Evolutionary conservation across 2,113 vertebrate genomes (phyloP), one percentile per base, ranked within the genome.

Genomic region (Pluvianellus socialis): DNA sequence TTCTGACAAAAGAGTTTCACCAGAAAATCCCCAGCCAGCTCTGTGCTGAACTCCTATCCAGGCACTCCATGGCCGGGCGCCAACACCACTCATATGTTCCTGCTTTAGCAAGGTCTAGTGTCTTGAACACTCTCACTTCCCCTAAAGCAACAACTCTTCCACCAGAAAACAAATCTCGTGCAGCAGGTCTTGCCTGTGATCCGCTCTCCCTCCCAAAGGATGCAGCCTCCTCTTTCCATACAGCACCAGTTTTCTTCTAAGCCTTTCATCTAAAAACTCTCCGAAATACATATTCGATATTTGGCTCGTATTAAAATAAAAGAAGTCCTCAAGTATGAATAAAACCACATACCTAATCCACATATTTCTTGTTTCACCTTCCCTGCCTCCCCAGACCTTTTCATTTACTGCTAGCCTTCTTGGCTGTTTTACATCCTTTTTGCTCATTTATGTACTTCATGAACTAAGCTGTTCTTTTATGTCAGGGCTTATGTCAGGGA

Each of bases 401-500:
- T 63, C 63, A 33, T 83, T 93, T 90, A 74, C 67, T 79, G 18
- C 15, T 61, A 44, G 20, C 10, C 14, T 63, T 49, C 74, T 92
- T 85, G 86, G 74, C 74, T 87, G 40, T 40, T 81, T 81, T 72
- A 75, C 49, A 61, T 67, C 56, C 49, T 75, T 93, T 83, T 73
- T 90, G 72, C 38, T 90, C 47, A n/a, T 84, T 87, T 91, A 67
- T 50, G 44, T 61, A 68, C 53, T 66, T 88, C 35, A 44, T n/a
- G 13, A 84, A 74, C 56, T 74, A 71, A 95, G 79, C 55, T 80
- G 42, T 63, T 88, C 75, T 83, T 92, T 90, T 55, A 83, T 73
- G 74, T 88, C 66, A 83, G 44, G 40, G 22, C 24, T 96, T 95
- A 94, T 92, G 87, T 95, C 77, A 94, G 65, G 77, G 56, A 90